These are phyloP conservation scores for Alsophila aescularia DNA, from an alignment of 2,888 invertebrate species.

Conservation along the genomic window DNA sequence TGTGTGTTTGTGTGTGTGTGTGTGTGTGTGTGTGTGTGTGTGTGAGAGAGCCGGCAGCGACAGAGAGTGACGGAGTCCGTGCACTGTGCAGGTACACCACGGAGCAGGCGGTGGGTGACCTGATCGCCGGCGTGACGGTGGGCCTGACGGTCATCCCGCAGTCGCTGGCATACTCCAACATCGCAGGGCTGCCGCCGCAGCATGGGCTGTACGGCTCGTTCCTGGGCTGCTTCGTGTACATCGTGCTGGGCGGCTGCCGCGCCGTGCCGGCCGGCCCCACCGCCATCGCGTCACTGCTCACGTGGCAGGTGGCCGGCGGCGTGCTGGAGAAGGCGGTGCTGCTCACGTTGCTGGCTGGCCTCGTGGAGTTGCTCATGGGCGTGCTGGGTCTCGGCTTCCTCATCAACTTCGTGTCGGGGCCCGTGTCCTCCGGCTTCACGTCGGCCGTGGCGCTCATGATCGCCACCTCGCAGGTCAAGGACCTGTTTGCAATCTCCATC, in stretches of 20 bases:
- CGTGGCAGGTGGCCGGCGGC: slow-evolving; percentile 90
- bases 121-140: slow-evolving; percentile 96
- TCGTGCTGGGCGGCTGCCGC: slow-evolving; percentile 95
- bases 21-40: too few species aligned
- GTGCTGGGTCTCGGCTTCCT: slow-evolving; percentile 93
- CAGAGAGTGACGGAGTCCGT: not conserved
- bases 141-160: slow-evolving; percentile 97
- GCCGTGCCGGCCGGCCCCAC: slow-evolving; percentile 97
- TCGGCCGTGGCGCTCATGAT: slow-evolving; percentile 96
- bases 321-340: slow-evolving; percentile 89
- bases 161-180: slow-evolving; percentile 91
- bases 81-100: slow-evolving; percentile 81
- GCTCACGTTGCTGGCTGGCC: slow-evolving; percentile 89
- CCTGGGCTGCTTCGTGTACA: slow-evolving; percentile 95
- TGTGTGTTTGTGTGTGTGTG: not conserved
- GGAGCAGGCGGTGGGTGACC: slow-evolving; percentile 91
- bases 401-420: slow-evolving; percentile 95
- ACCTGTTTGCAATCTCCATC: slow-evolving; percentile 89
- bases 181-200: slow-evolving; percentile 92
- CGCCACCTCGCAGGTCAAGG: slow-evolving; percentile 94
- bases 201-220: slow-evolving; percentile 98
- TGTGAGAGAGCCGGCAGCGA: too few species aligned
- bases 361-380: slow-evolving; percentile 92
- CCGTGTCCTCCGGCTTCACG: slow-evolving; percentile 95
- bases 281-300: slow-evolving; percentile 94